These are phyloP conservation scores for Carettochelys insculpta DNA, from an alignment of 2,113 vertebrate species.

Conservation along the genomic window DNA sequence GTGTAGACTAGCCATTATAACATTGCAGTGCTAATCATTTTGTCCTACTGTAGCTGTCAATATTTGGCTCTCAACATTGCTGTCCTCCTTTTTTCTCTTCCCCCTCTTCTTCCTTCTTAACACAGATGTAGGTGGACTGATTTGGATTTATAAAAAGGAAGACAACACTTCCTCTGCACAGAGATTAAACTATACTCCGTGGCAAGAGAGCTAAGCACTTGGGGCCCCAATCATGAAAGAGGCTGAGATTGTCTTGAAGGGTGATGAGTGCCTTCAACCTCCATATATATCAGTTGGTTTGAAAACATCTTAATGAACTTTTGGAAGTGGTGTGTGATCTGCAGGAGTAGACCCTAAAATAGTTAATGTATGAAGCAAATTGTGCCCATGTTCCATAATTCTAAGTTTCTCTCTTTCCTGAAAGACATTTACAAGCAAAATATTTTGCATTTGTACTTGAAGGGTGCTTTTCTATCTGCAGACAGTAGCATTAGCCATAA, in stretches of 20 bases:
- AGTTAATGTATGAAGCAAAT: background rate
- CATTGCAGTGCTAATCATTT: background rate
- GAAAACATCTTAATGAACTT: background rate
- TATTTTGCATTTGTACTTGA: background rate
- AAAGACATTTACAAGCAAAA: conserved; percentile 13
- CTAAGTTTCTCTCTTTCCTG: background rate
- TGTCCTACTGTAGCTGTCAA: background rate
- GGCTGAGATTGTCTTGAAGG: background rate
- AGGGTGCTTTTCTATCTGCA: conserved; percentile 67
- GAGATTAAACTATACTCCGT: background rate
- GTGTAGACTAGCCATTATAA: no score
- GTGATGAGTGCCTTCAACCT: no score
- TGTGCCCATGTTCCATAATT: background rate
- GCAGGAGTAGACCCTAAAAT: background rate
- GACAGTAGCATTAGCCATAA: conserved; percentile 72
- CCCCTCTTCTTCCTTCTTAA: background rate
- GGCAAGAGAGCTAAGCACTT: background rate
- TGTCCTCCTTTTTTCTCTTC: background rate
- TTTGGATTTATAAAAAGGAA: background rate
- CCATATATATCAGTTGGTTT: background rate
- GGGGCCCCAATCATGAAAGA: background rate
- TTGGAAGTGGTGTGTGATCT: background rate
- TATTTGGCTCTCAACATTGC: background rate
- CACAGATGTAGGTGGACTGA: background rate
- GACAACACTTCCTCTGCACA: background rate